These are phyloP conservation scores for Rhinatrema bivittatum DNA, from an alignment of 2,797 vertebrate species.

Conservation along the genomic window DNA sequence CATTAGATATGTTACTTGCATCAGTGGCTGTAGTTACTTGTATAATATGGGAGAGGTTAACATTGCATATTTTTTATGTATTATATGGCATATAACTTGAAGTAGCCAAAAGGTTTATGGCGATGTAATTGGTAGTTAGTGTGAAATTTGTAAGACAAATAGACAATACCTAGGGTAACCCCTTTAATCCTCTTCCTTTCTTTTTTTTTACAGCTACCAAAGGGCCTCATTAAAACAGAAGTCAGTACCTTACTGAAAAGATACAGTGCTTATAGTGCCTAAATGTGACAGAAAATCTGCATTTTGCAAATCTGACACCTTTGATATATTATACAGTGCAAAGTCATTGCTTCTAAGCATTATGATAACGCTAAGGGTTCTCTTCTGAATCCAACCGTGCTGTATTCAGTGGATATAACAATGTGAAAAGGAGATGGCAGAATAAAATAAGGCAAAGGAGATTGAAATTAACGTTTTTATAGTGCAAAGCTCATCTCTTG, in stretches of 20 bases:
- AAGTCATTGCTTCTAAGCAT: conserved; percentile 68
- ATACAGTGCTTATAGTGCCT: conserved; percentile 66
- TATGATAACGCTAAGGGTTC: conserved; percentile 60
- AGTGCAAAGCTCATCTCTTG: conserved; percentile 44
- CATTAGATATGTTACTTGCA: conserved; percentile 82
- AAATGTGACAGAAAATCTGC: conserved; percentile 75
- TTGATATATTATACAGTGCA: conserved; percentile 78
- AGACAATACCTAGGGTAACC: conserved; percentile 78
- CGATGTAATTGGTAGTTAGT: conserved; percentile 90
- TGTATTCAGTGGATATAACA: conserved; percentile 57
- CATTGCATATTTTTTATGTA: conserved; percentile 68
- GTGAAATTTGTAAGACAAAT: conserved; percentile 93
- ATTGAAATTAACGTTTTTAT: conserved; percentile 48
- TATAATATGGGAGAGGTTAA: conserved; percentile 71
- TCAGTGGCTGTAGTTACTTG: conserved; percentile 69
- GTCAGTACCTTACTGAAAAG: conserved; percentile 70
- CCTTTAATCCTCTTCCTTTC: conserved; percentile 70
- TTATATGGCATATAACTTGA: conserved; percentile 69
- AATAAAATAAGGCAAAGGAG: conserved; percentile 50
- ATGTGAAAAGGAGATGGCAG: conserved; percentile 49
- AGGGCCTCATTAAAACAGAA: conserved; percentile 85
- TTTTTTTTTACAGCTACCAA: conserved; percentile 84
- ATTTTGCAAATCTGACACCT: conserved; percentile 78
- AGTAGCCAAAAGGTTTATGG: conserved; percentile 86
- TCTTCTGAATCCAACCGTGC: conserved; percentile 63